Evolutionary conservation across 2,888 invertebrate genomes (phyloP).

Genomic region (Heliconius ethilla): DNA sequence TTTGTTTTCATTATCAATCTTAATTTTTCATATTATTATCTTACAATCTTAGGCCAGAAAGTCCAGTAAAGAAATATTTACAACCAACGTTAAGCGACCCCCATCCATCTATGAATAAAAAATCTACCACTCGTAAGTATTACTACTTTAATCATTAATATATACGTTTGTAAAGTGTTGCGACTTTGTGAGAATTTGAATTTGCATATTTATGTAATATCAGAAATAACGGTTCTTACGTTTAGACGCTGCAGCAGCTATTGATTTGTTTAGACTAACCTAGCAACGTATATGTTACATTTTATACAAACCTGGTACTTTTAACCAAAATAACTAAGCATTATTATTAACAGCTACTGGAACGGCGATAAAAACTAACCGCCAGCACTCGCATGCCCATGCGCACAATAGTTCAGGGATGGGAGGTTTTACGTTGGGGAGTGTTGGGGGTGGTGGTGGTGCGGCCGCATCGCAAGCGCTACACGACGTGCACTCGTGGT

Average conservation of each 20-base stretch:
- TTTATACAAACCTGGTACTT: neutral
- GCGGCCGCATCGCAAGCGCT: slow-evolving; percentile 70
- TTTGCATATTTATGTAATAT: neutral
- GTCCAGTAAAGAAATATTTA: slow-evolving; percentile 90
- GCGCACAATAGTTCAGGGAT: slow-evolving; percentile 29
- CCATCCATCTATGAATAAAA: slow-evolving; percentile 82
- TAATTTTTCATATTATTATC: neutral
- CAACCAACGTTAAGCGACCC: slow-evolving; percentile 92
- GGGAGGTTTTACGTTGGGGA: neutral
- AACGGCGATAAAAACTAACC: slow-evolving; percentile 59
- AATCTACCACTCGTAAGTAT: slow-evolving; percentile 82
- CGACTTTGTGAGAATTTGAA: too few species aligned
- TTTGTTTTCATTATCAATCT: neutral
- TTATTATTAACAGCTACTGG: slow-evolving; percentile 26
- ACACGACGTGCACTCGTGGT: slow-evolving; percentile 92
- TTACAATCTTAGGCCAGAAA: slow-evolving; percentile 86
- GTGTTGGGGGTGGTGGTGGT: slow-evolving; percentile 49
- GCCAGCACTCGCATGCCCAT: slow-evolving; percentile 45
- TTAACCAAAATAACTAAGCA: neutral
- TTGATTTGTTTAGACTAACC: too few species aligned
- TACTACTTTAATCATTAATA: slow-evolving; percentile 26
- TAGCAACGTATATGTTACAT: too few species aligned
- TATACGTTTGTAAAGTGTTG: too few species aligned
- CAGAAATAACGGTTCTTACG: neutral
- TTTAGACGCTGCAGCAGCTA: too few species aligned